These are phyloP conservation scores for Zophobas morio DNA, from an alignment of 1,140 invertebrate genomes.

Conservation along the genomic window DNA sequence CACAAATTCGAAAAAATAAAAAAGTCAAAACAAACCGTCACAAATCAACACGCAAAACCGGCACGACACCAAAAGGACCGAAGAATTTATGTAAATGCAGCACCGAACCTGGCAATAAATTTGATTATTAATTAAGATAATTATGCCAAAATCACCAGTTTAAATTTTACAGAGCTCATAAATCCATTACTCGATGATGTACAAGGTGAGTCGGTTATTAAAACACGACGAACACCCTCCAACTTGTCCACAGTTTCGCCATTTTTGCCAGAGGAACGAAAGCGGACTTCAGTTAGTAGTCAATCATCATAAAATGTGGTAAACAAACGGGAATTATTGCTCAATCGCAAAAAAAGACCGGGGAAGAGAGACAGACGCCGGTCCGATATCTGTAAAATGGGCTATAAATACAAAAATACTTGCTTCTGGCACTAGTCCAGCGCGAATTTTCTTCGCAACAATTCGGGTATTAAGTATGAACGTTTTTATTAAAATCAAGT, in stretches of 20 bases:
- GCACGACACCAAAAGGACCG: not conserved
- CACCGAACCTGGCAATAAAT: not conserved
- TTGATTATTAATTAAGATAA: not conserved
- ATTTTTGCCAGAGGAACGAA: too few relatives aligned
- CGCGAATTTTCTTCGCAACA: conserved; percentile 4
- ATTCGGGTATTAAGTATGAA: not conserved
- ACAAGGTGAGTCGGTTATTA: too few relatives aligned
- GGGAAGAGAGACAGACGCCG: not conserved
- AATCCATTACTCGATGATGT: not conserved
- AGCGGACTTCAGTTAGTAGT: too few relatives aligned
- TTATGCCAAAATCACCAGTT: not conserved
- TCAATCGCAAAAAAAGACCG: not conserved
- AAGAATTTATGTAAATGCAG: not conserved
- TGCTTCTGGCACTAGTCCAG: not conserved
- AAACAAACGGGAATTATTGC: not conserved
- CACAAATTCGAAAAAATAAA: not conserved
- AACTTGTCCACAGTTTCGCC: too few relatives aligned
- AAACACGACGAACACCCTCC: too few relatives aligned
- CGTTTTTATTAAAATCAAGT: not conserved
- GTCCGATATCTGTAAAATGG: not conserved
- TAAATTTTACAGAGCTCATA: not conserved
- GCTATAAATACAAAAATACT: conserved; percentile 20
- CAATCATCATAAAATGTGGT: too few relatives aligned
- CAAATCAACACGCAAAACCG: not conserved
- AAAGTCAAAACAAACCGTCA: not conserved